These are phyloP conservation scores for Cyphomyrmex costatus DNA, from an alignment of 1,140 invertebrate genomes.

Conservation along the genomic window DNA sequence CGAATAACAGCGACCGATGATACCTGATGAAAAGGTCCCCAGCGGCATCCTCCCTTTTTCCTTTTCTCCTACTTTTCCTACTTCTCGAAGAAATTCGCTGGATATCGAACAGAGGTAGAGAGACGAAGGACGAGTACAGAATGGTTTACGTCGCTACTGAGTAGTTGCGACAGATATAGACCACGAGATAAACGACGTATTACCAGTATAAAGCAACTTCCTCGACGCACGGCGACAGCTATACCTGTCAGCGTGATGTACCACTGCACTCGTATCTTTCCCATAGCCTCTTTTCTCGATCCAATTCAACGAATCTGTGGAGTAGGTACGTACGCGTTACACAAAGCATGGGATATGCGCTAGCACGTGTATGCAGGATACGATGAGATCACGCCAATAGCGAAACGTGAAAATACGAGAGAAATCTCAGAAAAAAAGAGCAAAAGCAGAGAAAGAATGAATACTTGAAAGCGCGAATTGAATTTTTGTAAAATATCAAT, in stretches of 20 bases:
- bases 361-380: neutral
- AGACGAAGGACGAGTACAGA: constrained; percentile 20
- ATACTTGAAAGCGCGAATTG: neutral
- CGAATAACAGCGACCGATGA: constrained; percentile 18
- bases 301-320: constrained; percentile 38
- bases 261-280: constrained; percentile 36
- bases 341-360: neutral
- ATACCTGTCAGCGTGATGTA: constrained; percentile 50
- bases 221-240: constrained; percentile 44
- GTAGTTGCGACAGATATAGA: constrained; percentile 67
- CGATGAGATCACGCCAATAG: neutral
- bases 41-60: neutral
- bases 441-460: neutral
- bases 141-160: constrained; percentile 34
- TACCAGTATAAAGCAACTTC: constrained; percentile 66
- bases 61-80: constrained; percentile 19
- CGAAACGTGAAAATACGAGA: neutral
- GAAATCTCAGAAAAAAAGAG: constrained; percentile 8
- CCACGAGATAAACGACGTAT: constrained; percentile 68
- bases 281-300: constrained; percentile 62
- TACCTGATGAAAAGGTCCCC: constrained; percentile 23
- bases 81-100: constrained; percentile 13
- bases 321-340: neutral
- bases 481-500: constrained; percentile 3
- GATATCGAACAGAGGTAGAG: constrained; percentile 2